Percentiles rank a stretch among this genome's conserved stretches.
Conservation (phyloP, 2,113 vertebrate species). For the Ptychochromis oligacanthus region DNA sequence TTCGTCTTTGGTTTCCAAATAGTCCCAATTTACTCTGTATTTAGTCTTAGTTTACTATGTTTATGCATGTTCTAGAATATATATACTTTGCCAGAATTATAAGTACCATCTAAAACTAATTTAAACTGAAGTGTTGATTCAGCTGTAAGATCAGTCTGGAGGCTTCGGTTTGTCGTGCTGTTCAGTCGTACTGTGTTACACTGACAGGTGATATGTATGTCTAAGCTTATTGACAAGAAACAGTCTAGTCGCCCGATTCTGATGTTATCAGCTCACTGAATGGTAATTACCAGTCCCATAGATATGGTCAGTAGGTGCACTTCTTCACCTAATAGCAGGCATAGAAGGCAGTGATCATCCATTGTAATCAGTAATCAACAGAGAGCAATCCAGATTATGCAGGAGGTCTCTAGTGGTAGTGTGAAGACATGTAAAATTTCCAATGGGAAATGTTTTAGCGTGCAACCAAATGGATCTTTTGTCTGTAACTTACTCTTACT, state of each 20-base stretch:
- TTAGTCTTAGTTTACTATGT: constrained; percentile 7
- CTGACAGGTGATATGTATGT: background rate
- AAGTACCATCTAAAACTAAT: constrained; percentile 7
- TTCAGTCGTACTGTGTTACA: background rate
- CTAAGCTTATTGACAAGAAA: background rate
- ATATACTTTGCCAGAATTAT: background rate
- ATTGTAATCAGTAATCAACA: background rate
- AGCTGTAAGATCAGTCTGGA: constrained; percentile 8
- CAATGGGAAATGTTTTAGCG: background rate
- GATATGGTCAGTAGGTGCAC: background rate
- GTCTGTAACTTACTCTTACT: too few relatives aligned
- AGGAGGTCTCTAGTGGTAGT: background rate
- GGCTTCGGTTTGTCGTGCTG: background rate
- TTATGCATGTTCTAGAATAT: background rate
- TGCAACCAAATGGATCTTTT: background rate
- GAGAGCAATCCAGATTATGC: background rate
- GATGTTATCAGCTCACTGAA: background rate
- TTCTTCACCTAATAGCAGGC: background rate
- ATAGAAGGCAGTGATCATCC: background rate
- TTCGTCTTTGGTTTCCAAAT: background rate
- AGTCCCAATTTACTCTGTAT: background rate
- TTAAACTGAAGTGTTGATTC: constrained; percentile 2
- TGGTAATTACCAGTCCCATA: too few relatives aligned
- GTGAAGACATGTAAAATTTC: background rate
- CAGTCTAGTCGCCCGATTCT: background rate